phyloP scores from a whole-genome alignment of 1,140 invertebrate genomes.

The Meloidogyne exigua region DNA sequence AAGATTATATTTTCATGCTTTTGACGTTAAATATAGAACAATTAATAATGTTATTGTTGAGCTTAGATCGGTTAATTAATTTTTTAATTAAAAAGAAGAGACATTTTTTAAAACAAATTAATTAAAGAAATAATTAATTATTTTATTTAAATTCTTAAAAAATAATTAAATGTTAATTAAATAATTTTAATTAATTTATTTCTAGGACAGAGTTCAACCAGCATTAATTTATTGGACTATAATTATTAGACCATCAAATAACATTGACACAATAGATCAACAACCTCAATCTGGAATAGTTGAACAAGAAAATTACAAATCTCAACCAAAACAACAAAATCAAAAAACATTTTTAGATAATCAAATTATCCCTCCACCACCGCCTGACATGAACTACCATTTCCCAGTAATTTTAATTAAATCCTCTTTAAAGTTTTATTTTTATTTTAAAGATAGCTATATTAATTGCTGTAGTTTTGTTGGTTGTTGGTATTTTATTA shows the following conservation, averaged over 20 bases:
- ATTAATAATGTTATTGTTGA: slow-evolving; percentile 47
- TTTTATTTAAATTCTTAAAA: too few species aligned
- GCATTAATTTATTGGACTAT: slow-evolving; percentile 46
- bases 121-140: too few species aligned
- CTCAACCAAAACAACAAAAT: not conserved
- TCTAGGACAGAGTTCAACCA: slow-evolving; percentile 43
- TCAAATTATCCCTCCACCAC: slow-evolving; percentile 25
- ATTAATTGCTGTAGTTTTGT: slow-evolving; percentile 34
- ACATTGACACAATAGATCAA: slow-evolving; percentile 8
- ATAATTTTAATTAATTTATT: not conserved
- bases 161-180: too few species aligned
- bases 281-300: not conserved
- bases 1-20: slow-evolving; percentile 50
- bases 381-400: slow-evolving; percentile 45
- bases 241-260: slow-evolving; percentile 30
- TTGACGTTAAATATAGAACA: slow-evolving; percentile 31
- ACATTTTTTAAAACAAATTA: not conserved
- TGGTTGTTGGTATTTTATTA: slow-evolving; percentile 40
- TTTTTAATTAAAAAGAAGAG: not conserved
- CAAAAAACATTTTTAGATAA: slow-evolving; percentile 3
- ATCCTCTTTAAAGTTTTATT: not conserved
- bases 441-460: slow-evolving; percentile 29
- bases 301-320: slow-evolving; percentile 17
- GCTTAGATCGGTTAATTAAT: slow-evolving; percentile 35
- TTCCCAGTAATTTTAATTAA: slow-evolving; percentile 33